Conservation (phyloP, 2,113 vertebrate species). For the Paramisgurnus dabryanus region DNA sequence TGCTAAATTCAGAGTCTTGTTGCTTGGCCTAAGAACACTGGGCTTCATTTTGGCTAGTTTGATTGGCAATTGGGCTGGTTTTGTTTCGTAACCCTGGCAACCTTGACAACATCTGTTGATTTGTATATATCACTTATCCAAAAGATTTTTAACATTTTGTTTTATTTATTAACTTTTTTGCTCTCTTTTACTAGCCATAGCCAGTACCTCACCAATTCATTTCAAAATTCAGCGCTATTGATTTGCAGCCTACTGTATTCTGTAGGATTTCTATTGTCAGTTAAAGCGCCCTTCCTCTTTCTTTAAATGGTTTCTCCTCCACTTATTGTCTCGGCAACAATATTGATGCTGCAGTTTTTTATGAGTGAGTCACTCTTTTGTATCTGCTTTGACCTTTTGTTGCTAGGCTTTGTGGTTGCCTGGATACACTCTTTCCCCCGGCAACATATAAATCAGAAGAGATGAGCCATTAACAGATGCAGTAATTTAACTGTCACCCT, state of each 20-base stretch:
- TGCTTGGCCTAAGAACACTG: too few species aligned
- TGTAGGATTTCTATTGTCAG: not conserved
- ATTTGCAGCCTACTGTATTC: not conserved
- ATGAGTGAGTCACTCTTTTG: slow-evolving; percentile 56
- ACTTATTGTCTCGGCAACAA: slow-evolving; percentile 32
- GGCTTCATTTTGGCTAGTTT: too few species aligned
- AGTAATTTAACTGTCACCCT: slow-evolving; percentile 43
- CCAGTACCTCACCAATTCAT: not conserved
- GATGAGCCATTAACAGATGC: slow-evolving; percentile 55
- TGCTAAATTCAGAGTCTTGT: too few species aligned
- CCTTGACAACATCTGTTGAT: too few species aligned
- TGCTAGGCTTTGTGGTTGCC: slow-evolving; percentile 58
- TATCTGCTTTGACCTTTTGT: slow-evolving; percentile 58
- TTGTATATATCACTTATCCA: too few species aligned
- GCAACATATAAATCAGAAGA: slow-evolving; percentile 46
- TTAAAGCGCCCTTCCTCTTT: not conserved
- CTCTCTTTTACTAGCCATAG: too few species aligned
- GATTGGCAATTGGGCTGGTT: too few species aligned
- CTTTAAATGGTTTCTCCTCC: slow-evolving; percentile 8
- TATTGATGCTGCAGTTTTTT: slow-evolving; percentile 49
- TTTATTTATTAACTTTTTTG: too few species aligned
- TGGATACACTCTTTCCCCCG: slow-evolving; percentile 53
- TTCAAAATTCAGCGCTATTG: not conserved
- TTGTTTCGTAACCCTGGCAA: too few species aligned
- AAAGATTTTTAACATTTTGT: too few species aligned